phyloP scores from a whole-genome alignment of 2,113 vertebrate genomes.

The Myrmecobius fasciatus region DNA sequence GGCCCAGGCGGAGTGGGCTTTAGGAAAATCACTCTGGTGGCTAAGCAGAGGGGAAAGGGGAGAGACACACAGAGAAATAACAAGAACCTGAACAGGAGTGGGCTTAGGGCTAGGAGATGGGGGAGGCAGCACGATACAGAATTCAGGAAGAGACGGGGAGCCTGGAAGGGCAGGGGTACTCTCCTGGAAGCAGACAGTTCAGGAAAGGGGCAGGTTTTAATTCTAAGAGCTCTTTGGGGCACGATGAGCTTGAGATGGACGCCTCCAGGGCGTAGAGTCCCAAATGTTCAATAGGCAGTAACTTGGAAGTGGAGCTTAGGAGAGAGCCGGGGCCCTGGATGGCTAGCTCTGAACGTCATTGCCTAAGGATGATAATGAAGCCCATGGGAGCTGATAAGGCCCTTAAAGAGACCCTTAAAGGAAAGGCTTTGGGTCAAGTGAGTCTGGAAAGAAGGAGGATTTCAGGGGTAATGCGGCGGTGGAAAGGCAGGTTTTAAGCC shows the following conservation, averaged over 20 bases:
- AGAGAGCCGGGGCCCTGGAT: not conserved
- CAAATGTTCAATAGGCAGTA: not conserved
- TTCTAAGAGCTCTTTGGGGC: not conserved
- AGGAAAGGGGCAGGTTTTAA: not conserved
- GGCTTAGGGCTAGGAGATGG: not conserved
- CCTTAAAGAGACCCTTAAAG: not conserved
- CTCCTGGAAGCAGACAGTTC: not conserved
- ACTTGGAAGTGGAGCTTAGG: not conserved
- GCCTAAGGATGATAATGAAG: not conserved
- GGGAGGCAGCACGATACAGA: not conserved
- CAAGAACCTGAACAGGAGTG: not conserved
- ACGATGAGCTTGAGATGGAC: not conserved
- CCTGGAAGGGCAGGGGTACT: not conserved
- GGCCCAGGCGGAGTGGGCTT: too few relatives aligned
- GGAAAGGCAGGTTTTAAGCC: not conserved
- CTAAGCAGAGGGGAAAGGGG: too few relatives aligned
- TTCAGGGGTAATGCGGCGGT: not conserved
- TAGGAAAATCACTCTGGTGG: too few relatives aligned
- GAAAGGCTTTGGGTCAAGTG: not conserved
- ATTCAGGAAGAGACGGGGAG: not conserved
- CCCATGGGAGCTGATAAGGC: not conserved
- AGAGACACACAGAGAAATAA: not conserved
- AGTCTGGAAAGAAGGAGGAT: not conserved
- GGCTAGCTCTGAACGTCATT: not conserved
- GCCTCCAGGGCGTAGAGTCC: not conserved